Percentiles rank a stretch among this genome's conserved stretches.
phyloP scores from a whole-genome alignment of 1,140 invertebrate species.

The Copidosoma floridanum region DNA sequence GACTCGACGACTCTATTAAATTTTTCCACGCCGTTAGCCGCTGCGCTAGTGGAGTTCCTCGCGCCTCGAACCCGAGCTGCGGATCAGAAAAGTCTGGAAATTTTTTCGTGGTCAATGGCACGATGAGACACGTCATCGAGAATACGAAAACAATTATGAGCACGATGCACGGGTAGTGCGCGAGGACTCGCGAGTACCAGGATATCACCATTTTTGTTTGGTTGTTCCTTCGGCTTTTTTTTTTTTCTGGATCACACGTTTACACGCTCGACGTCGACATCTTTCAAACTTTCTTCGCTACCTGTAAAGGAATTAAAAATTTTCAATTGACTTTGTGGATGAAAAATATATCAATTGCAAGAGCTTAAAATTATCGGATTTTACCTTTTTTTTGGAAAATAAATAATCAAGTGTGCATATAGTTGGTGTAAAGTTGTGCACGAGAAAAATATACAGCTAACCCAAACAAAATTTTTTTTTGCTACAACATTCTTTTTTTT shows the following conservation, averaged over 20 bases:
- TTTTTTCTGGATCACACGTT: background rate
- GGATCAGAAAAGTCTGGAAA: slow-evolving; percentile 79
- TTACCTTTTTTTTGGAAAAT: too few species aligned
- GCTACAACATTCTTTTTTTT: too few species aligned
- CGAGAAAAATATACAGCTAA: too few species aligned
- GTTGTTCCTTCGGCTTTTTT: background rate
- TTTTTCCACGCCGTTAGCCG: slow-evolving; percentile 81
- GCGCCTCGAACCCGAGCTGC: slow-evolving; percentile 83
- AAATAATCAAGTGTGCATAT: too few species aligned
- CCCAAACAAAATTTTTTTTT: too few species aligned
- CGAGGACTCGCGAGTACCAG: slow-evolving; percentile 66
- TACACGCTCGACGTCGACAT: too few species aligned
- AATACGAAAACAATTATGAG: slow-evolving; percentile 67
- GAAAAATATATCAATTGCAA: too few species aligned
- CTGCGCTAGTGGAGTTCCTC: slow-evolving; percentile 77
- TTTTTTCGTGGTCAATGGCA: slow-evolving; percentile 67
- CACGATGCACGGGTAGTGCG: slow-evolving; percentile 73
- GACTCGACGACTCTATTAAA: slow-evolving; percentile 71
- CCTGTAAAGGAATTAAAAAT: too few species aligned
- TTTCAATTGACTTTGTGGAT: too few species aligned
- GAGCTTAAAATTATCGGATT: too few species aligned
- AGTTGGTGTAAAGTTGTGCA: too few species aligned
- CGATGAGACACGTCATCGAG: slow-evolving; percentile 68
- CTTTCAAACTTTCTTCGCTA: too few species aligned
- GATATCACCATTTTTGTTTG: slow-evolving; percentile 4